These are phyloP conservation scores for Apis dorsata DNA, from an alignment of 1,140 invertebrate genomes.

Conservation along the genomic window DNA sequence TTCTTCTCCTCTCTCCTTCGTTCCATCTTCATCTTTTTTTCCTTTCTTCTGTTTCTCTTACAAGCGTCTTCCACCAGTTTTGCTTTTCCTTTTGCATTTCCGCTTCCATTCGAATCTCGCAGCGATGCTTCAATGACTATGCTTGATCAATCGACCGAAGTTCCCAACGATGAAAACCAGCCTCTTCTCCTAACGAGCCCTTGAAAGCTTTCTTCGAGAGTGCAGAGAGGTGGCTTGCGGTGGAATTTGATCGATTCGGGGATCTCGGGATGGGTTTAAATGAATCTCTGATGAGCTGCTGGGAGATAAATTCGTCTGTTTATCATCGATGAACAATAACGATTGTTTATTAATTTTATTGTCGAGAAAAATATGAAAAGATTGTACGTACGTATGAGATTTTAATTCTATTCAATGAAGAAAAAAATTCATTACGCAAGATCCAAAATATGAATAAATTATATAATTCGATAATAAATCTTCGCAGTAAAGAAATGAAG, in stretches of 20 bases:
- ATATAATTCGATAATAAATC: too few species aligned
- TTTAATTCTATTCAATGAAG: too few species aligned
- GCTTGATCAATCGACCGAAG: slow-evolving; percentile 25
- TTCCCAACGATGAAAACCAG: not conserved
- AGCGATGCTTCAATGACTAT: not conserved
- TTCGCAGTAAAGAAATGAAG: too few species aligned
- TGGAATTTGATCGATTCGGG: not conserved
- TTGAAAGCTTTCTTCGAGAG: not conserved
- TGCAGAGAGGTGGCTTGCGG: not conserved
- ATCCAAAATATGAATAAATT: too few species aligned
- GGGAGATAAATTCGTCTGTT: too few species aligned
- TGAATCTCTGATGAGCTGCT: not conserved
- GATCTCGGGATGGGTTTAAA: not conserved
- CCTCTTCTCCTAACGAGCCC: slow-evolving; percentile 33
- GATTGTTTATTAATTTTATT: too few species aligned
- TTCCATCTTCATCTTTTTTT: not conserved
- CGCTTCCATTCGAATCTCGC: slow-evolving; percentile 15
- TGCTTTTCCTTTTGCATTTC: not conserved
- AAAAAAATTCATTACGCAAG: too few species aligned
- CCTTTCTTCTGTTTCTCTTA: slow-evolving; percentile 11
- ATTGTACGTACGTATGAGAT: too few species aligned
- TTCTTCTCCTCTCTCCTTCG: not conserved
- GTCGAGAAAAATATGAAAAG: too few species aligned
- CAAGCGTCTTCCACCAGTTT: slow-evolving; percentile 6
- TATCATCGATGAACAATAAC: too few species aligned